These are phyloP conservation scores for Agrotis puta DNA, from an alignment of 2,888 invertebrate genomes.

Conservation along the genomic window DNA sequence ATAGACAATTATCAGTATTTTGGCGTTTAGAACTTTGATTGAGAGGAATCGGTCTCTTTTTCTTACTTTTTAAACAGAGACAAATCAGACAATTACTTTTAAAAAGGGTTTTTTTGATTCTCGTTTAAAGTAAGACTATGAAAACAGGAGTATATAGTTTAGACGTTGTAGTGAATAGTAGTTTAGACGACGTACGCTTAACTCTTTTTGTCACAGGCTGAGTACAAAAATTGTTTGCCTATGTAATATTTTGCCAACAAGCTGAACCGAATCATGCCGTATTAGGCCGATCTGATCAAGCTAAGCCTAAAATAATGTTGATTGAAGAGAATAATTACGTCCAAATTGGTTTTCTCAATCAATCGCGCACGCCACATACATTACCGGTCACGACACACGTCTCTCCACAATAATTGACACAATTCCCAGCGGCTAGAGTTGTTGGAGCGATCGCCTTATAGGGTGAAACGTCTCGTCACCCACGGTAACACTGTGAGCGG, in stretches of 20 bases:
- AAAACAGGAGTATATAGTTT: too few relatives aligned
- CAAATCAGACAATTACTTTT: too few relatives aligned
- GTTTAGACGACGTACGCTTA: background rate
- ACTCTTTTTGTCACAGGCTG: background rate
- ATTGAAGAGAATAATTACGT: constrained; percentile 4
- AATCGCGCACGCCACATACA: constrained; percentile 28
- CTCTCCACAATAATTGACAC: constrained; percentile 75
- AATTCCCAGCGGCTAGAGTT: constrained; percentile 68
- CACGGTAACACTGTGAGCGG: constrained; percentile 52
- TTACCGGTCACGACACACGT: constrained; percentile 57
- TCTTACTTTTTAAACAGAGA: too few relatives aligned
- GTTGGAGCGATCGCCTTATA: constrained; percentile 65
- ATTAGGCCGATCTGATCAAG: background rate
- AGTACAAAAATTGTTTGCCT: background rate
- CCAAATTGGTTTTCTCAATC: constrained; percentile 47
- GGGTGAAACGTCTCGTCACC: constrained; percentile 55
- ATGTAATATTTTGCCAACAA: background rate
- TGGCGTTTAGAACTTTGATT: background rate
- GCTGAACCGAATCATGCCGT: background rate
- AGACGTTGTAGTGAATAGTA: too few relatives aligned
- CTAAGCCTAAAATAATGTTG: background rate
- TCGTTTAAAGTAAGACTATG: too few relatives aligned
- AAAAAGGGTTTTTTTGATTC: too few relatives aligned
- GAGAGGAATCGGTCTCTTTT: too few relatives aligned
- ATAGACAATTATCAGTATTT: background rate